Percentiles rank a stretch among this genome's conserved stretches.
These are phyloP conservation scores for Asteroscopus sphinx DNA, from an alignment of 2,888 invertebrate genomes.

Conservation along the genomic window DNA sequence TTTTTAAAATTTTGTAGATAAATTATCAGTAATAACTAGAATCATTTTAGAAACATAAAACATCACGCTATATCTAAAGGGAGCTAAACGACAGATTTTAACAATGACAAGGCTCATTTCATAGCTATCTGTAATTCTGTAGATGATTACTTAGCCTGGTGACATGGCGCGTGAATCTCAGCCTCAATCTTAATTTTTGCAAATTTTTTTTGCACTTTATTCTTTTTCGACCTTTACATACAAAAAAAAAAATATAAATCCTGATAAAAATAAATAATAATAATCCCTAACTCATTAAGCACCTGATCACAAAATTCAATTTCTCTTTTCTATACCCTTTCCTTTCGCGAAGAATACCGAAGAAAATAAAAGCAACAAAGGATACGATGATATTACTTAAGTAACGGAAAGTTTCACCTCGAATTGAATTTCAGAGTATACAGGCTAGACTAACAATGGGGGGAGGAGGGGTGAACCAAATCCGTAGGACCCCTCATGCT, in stretches of 20 bases:
- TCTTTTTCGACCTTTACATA: too few species aligned
- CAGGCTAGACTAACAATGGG: slow-evolving; percentile 65
- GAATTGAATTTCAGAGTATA: slow-evolving; percentile 65
- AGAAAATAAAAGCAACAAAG: slow-evolving; percentile 60
- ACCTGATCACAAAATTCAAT: slow-evolving; percentile 45
- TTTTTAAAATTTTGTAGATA: too few species aligned
- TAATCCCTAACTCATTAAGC: slow-evolving; percentile 39
- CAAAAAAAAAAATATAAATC: slow-evolving; percentile 2
- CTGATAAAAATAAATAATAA: slow-evolving; percentile 24
- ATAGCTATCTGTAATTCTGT: too few species aligned
- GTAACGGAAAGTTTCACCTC: slow-evolving; percentile 59
- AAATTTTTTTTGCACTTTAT: too few species aligned
- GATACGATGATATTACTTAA: slow-evolving; percentile 57
- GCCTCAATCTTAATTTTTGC: too few species aligned
- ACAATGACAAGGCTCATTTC: too few species aligned
- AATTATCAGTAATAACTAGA: too few species aligned
- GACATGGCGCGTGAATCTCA: too few species aligned
- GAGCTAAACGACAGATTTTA: too few species aligned
- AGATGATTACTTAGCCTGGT: too few species aligned
- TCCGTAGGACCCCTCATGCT: slow-evolving; percentile 55
- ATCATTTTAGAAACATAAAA: too few species aligned
- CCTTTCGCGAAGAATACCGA: slow-evolving; percentile 38
- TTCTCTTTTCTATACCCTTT: slow-evolving; percentile 41
- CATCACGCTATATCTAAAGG: too few species aligned
- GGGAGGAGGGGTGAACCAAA: slow-evolving; percentile 45